Evolutionary conservation across 2,888 invertebrate species (phyloP).

Genomic region (Amphipoea oculea): DNA sequence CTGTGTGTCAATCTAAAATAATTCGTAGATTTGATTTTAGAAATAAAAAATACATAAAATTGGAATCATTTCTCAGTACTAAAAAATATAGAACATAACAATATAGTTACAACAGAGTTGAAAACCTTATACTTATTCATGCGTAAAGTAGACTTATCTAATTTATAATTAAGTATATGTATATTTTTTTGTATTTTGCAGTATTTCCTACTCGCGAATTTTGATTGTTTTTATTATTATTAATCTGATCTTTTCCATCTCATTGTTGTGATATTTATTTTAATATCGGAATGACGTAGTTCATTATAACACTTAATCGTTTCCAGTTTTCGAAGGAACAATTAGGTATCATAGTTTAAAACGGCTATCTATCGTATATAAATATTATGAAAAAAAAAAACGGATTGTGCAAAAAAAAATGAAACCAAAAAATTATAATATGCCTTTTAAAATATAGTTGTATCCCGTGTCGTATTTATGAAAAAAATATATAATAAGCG

Average conservation of each 20-base stretch:
- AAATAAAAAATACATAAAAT: neutral
- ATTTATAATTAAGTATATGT: too few species aligned
- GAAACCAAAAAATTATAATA: neutral
- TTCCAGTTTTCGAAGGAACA: neutral
- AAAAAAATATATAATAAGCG: neutral
- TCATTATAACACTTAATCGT: neutral
- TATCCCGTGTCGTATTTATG: neutral
- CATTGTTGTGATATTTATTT: neutral
- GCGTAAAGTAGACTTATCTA: too few species aligned
- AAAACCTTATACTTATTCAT: neutral
- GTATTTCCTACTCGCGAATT: neutral
- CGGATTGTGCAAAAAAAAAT: neutral
- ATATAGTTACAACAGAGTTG: neutral
- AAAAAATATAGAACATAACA: neutral
- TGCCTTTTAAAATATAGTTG: neutral
- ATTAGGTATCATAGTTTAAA: neutral
- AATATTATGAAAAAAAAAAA: neutral
- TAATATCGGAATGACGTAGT: neutral
- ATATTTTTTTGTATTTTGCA: neutral
- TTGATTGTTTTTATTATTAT: neutral
- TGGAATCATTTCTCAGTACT: neutral
- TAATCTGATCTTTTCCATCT: neutral
- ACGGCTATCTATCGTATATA: neutral
- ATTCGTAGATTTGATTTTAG: neutral
- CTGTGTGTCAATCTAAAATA: neutral